Evolutionary conservation across 2,888 invertebrate species (phyloP), one percentile per base, ranked within the genome.

Genomic region (Polyploca ridens): DNA sequence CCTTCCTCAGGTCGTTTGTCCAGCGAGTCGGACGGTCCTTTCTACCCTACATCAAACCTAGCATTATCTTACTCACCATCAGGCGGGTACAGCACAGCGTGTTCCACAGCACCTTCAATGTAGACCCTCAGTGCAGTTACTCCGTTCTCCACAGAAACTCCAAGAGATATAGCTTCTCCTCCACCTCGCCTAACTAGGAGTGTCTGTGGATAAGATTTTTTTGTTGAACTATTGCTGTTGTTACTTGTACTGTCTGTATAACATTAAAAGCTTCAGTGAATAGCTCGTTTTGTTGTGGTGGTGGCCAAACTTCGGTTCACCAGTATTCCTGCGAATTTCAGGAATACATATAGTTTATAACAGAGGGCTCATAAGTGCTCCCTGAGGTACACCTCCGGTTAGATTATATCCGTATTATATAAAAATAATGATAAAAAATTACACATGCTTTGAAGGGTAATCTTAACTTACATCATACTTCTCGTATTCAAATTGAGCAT

Each of bases 21-120:
- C 38, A 38, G 38, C 35, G 35, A 35, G 35, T 7, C 35, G 38
- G 38, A 38, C 38, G 38, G 3, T 10, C 38, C 38, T 38, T 38
- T 38, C 38, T 7, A 10, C 10, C 38, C 27, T 27, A 13, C 13
- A 41, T 41, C 13, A 13, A 41, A 13, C 13, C 13, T 13, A 10
- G 1, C n/a, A 19, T 10, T 46, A n/a, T 33, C n/a, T n/a, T 13
- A 73, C 82, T 79, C 68, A 93, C 94, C 93, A 59, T 91, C 93
- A 0, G 94, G 93, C 8, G 94, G 93, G 62, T 94, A 93, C 1
- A 94, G 70, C 0, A 91, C 90, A 0, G 94, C 94, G 62, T 91
- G 91, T n/a, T 94, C 92, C 1, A 94, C 93, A 0, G 88, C 88
- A 0, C 93, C 94, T 60, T 93, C 92, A 6, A 94, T 89, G 73